Conservation (phyloP, 2,113 vertebrate genomes). For the Cebidichthys violaceus region DNA sequence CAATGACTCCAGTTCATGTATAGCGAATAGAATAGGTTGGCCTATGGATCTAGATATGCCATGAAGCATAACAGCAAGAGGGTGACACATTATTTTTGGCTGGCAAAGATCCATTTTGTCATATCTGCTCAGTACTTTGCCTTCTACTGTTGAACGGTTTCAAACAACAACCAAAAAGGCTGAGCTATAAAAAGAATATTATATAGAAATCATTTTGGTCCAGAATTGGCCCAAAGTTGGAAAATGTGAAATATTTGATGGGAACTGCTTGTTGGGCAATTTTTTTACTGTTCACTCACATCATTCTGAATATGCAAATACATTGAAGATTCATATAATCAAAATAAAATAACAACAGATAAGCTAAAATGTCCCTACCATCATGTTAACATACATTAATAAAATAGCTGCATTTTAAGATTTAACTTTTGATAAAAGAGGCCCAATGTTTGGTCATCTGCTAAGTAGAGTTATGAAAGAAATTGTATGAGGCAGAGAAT, state of each 20-base stretch:
- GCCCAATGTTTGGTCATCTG: conserved; percentile 70
- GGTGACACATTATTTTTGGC: not conserved
- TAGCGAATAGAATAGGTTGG: not conserved
- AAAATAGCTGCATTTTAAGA: conserved; percentile 9
- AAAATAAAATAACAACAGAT: conserved; percentile 1
- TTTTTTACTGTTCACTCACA: not conserved
- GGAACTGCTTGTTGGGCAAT: not conserved
- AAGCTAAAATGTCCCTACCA: conserved; percentile 2
- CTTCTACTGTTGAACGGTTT: not conserved
- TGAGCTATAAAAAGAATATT: not conserved
- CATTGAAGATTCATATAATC: conserved; percentile 7
- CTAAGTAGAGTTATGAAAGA: conserved; percentile 43
- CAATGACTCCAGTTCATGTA: conserved; percentile 1
- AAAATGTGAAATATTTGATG: not conserved
- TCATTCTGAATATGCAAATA: conserved; percentile 6
- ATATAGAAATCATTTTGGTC: not conserved
- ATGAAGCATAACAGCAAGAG: not conserved
- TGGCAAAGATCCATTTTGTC: not conserved
- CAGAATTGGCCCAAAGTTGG: not conserved
- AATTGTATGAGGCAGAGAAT: conserved; percentile 51
- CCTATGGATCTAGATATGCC: not conserved
- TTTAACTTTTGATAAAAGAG: conserved; percentile 61
- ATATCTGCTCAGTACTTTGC: not conserved
- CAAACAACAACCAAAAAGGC: conserved; percentile 1
- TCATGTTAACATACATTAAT: not conserved